These are phyloP conservation scores for Leucoraja ocellata DNA, from an alignment of 2,797 vertebrate species.

Conservation along the genomic window DNA sequence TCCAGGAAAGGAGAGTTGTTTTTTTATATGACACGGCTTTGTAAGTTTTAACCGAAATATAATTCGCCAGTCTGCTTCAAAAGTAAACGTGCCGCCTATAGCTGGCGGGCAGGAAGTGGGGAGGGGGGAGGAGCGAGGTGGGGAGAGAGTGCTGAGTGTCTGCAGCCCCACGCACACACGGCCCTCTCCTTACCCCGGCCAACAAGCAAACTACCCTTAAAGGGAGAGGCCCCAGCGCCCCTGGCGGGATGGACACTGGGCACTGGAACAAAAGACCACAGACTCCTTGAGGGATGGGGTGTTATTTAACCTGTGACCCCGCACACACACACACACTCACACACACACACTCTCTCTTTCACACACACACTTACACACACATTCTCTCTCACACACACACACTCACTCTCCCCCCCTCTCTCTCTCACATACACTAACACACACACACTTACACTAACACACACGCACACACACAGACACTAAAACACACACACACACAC, in stretches of 20 bases:
- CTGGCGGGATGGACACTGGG: background rate
- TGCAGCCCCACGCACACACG: constrained; percentile 27
- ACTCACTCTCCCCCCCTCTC: no score
- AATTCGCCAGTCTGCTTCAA: constrained; percentile 46
- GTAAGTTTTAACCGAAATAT: constrained; percentile 61
- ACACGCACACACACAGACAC: background rate
- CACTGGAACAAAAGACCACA: background rate
- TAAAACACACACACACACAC: background rate
- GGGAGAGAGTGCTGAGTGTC: constrained; percentile 39
- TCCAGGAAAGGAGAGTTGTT: constrained; percentile 55
- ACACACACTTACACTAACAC: no score
- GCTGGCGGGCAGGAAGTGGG: constrained; percentile 32
- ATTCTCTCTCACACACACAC: no score
- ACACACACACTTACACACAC: no score
- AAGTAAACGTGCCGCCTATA: constrained; percentile 44
- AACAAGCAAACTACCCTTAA: background rate
- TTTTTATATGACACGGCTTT: constrained; percentile 56
- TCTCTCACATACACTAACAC: no score
- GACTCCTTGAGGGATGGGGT: background rate
- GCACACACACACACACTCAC: no score
- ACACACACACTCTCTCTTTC: no score
- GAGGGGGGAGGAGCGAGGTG: constrained; percentile 23
- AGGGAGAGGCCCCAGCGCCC: background rate
- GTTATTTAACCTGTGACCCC: background rate
- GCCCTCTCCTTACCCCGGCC: background rate